Percentiles rank a stretch among this genome's conserved stretches.
Evolutionary conservation across 2,888 invertebrate species (phyloP).

Genomic region (Hypsopygia costalis): DNA sequence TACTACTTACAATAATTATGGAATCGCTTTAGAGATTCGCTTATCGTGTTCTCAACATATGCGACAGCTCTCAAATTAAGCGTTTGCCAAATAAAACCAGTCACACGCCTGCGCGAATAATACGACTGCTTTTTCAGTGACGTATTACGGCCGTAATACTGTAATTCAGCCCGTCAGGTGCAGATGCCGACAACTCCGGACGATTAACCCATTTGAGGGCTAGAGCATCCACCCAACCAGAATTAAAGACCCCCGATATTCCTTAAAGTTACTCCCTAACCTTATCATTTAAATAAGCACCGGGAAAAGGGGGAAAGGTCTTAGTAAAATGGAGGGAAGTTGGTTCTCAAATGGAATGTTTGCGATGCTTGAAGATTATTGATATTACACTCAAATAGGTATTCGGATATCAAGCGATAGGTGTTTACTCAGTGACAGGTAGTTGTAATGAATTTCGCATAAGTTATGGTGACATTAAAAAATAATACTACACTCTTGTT

Average conservation of each 20-base stretch:
- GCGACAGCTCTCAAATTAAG: no score
- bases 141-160: constrained; percentile 52
- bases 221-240: constrained; percentile 34
- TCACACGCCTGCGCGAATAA: constrained; percentile 7
- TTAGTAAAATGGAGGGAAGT: constrained; percentile 28
- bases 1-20: no score
- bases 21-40: no score
- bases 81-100: no score
- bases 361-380: constrained; percentile 64
- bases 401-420: constrained; percentile 39
- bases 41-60: no score
- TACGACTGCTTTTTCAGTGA: constrained; percentile 36
- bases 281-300: constrained; percentile 15
- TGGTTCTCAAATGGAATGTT: constrained; percentile 54
- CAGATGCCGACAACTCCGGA: constrained; percentile 66
- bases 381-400: constrained; percentile 53
- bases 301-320: constrained; percentile 26
- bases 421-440: constrained; percentile 31
- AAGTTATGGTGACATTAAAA: no score
- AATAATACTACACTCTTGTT: no score
- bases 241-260: constrained; percentile 20
- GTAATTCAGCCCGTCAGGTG: constrained; percentile 74
- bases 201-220: constrained; percentile 75
- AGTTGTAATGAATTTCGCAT: constrained; percentile 23
- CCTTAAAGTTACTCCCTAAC: constrained; percentile 16